phyloP scores from a whole-genome alignment of 1,140 invertebrate genomes.

The Pygmarrhopalites habei region DNA sequence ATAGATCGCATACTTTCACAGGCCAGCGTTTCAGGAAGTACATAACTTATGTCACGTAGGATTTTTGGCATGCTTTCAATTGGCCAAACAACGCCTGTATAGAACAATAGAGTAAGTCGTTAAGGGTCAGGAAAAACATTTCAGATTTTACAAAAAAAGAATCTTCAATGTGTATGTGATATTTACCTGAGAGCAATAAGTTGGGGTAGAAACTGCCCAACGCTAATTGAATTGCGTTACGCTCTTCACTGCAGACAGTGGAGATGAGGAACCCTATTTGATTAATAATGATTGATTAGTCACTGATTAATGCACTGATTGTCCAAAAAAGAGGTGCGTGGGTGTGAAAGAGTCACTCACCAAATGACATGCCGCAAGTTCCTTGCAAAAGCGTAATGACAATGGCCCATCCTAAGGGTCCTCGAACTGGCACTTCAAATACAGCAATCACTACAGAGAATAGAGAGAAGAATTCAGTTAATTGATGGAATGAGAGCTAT shows the following conservation, averaged over 20 bases:
- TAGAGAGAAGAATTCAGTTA: too few species aligned
- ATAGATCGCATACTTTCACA: conserved; percentile 82
- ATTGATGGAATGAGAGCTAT: too few species aligned
- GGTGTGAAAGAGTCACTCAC: too few species aligned
- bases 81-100: conserved; percentile 78
- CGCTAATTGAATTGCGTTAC: conserved; percentile 84
- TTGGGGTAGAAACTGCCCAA: conserved; percentile 89
- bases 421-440: conserved; percentile 71
- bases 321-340: too few species aligned
- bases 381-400: conserved; percentile 67
- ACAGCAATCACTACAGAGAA: conserved; percentile 75
- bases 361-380: conserved; percentile 87
- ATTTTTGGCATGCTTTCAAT: conserved; percentile 84
- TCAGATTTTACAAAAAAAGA: too few species aligned
- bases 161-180: too few species aligned
- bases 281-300: conserved; percentile 1
- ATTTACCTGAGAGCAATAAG: conserved; percentile 74
- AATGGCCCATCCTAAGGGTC: conserved; percentile 66
- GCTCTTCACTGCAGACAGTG: conserved; percentile 76
- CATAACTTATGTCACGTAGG: conserved; percentile 65
- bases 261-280: conserved; percentile 75
- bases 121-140: too few species aligned
- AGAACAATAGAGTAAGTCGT: too few species aligned
- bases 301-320: too few species aligned
- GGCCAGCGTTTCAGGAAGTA: conserved; percentile 81